A percentile compares a stretch with the other conserved stretches of the same genome.
These are phyloP conservation scores for Nemotelus pantherinus DNA, from an alignment of 2,888 invertebrate genomes.

Conservation along the genomic window DNA sequence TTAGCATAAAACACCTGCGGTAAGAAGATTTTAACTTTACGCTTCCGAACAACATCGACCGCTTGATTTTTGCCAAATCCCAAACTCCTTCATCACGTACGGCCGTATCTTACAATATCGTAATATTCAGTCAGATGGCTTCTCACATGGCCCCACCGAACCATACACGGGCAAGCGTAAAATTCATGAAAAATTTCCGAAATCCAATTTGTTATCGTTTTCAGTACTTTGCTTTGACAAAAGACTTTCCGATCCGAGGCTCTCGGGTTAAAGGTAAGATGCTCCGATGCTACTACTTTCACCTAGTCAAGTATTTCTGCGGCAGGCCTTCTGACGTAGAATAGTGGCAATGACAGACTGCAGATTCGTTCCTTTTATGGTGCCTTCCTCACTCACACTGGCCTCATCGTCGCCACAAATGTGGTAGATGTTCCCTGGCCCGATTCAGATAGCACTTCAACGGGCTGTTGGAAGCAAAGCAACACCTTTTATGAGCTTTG, in stretches of 20 bases:
- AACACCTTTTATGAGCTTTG: not conserved
- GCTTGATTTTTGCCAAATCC: not conserved
- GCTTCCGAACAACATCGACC: not conserved
- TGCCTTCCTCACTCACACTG: not conserved
- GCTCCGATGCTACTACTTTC: not conserved
- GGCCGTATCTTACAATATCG: too few relatives aligned
- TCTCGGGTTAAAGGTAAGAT: not conserved
- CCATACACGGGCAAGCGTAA: not conserved
- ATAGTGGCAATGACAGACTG: not conserved
- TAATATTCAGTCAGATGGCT: too few relatives aligned
- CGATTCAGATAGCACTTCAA: too few relatives aligned
- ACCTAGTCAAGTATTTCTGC: not conserved
- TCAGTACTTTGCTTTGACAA: conserved; percentile 25
- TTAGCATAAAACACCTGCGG: not conserved
- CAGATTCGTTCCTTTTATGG: not conserved
- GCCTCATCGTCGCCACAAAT: not conserved
- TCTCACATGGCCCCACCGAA: too few relatives aligned
- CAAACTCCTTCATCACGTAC: not conserved
- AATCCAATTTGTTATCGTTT: conserved; percentile 42
- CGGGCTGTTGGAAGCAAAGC: not conserved
- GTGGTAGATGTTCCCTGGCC: too few relatives aligned
- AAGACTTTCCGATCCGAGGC: conserved; percentile 11
- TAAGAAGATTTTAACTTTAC: conserved; percentile 8
- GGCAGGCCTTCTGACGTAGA: not conserved
- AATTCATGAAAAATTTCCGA: conserved; percentile 36